These are phyloP conservation scores for Sesia bembeciformis DNA, from an alignment of 2,888 invertebrate genomes.

Conservation along the genomic window DNA sequence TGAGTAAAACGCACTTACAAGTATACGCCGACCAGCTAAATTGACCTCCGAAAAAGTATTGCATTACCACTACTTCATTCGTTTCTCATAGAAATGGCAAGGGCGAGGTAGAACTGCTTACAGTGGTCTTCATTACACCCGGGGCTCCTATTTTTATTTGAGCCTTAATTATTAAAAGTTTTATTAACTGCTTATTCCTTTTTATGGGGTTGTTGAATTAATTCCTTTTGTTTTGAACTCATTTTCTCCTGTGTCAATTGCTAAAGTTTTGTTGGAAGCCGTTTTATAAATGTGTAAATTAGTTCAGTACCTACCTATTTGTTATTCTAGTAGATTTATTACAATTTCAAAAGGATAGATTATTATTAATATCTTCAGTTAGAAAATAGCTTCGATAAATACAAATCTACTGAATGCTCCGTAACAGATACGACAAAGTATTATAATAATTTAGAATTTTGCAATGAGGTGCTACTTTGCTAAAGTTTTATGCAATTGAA, in stretches of 20 bases:
- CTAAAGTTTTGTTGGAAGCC: conserved; percentile 21
- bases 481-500: no score
- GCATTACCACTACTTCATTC: background rate
- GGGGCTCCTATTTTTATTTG: conserved; percentile 60
- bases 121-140: conserved; percentile 29
- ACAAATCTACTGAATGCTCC: no score
- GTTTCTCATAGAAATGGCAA: background rate
- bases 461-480: no score
- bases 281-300: background rate
- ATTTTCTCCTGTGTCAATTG: conserved; percentile 34
- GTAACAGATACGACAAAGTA: no score
- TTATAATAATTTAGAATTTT: no score
- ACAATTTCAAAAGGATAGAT: no score
- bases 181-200: conserved; percentile 72
- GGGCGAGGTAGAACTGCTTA: conserved; percentile 19
- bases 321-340: no score
- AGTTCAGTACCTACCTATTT: background rate
- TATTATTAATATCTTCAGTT: no score
- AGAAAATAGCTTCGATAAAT: no score
- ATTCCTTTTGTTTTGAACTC: conserved; percentile 68
- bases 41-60: conserved; percentile 18
- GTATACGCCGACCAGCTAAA: conserved; percentile 24
- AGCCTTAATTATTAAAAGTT: conserved; percentile 73
- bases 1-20: conserved; percentile 24
- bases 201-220: conserved; percentile 70